phyloP scores from a whole-genome alignment of 92 coral and sea anemone genomes.

The Palythoa heliodiscus region DNA sequence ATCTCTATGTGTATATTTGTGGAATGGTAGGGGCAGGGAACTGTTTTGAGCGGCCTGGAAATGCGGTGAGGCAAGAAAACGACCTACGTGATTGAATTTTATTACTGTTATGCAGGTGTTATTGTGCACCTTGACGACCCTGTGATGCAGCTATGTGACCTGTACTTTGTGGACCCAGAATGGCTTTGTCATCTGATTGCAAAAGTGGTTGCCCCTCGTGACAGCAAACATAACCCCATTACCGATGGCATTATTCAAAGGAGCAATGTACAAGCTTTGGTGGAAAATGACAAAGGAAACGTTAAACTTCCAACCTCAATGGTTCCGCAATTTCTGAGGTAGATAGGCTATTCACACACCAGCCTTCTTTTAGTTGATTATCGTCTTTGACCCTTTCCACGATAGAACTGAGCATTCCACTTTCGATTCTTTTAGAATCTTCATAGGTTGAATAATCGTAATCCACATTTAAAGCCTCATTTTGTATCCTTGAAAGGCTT shows the following conservation, averaged over 20 bases:
- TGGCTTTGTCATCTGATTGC: slow-evolving; percentile 84
- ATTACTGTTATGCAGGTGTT: slow-evolving; percentile 59
- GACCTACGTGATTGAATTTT: too few species aligned
- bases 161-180: slow-evolving; percentile 81
- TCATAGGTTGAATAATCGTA: too few species aligned
- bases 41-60: too few species aligned
- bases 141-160: slow-evolving; percentile 74
- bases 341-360: neutral
- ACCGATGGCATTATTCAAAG: slow-evolving; percentile 63
- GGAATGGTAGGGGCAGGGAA: too few species aligned
- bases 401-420: too few species aligned
- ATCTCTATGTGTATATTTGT: too few species aligned
- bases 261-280: slow-evolving; percentile 57
- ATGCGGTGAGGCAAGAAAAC: too few species aligned
- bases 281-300: slow-evolving; percentile 56
- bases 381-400: too few species aligned
- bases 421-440: too few species aligned
- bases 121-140: slow-evolving; percentile 89
- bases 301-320: slow-evolving; percentile 52
- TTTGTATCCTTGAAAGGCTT: too few species aligned
- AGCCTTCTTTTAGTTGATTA: neutral
- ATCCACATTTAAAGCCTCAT: too few species aligned
- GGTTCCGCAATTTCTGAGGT: slow-evolving; percentile 81
- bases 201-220: slow-evolving; percentile 56
- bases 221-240: slow-evolving; percentile 40